Conservation (phyloP, 2,113 vertebrate species). For the Ivindomyrus marchei region DNA sequence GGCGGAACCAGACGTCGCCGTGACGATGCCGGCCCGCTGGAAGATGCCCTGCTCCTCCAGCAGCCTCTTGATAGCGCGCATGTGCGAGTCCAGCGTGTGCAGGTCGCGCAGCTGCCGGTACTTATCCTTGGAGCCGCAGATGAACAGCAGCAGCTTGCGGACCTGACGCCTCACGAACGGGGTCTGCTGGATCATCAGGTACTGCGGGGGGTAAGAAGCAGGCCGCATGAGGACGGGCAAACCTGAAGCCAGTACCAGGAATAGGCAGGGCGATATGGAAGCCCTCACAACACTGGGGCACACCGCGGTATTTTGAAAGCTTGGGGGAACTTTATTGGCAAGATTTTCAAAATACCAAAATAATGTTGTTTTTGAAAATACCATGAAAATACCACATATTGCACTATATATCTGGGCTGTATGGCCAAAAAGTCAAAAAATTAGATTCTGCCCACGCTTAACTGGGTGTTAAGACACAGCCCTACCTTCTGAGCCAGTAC, state of each 20-base stretch:
- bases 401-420: neutral
- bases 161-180: constrained; percentile 95
- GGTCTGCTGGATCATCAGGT: constrained; percentile 98
- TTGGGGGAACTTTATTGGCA: neutral
- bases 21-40: constrained; percentile 84
- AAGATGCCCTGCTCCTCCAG: constrained; percentile 95
- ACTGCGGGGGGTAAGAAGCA: constrained; percentile 53
- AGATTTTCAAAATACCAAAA: neutral
- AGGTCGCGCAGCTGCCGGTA: constrained; percentile 93
- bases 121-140: constrained; percentile 97
- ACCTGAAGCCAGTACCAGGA: neutral
- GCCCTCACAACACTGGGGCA: neutral
- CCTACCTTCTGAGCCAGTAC: neutral
- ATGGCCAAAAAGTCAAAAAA: neutral
- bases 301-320: neutral
- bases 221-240: neutral
- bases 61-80: constrained; percentile 89
- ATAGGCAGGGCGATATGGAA: neutral
- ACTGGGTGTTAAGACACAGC: neutral
- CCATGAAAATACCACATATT: neutral
- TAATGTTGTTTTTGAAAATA: neutral
- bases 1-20: constrained; percentile 88
- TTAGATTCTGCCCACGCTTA: neutral
- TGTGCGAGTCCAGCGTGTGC: constrained; percentile 90
- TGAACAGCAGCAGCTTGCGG: constrained; percentile 91